A percentile compares a stretch with the other conserved stretches of the same genome.
phyloP scores from a whole-genome alignment of 2,113 vertebrate genomes.

The Sitta europaea region DNA sequence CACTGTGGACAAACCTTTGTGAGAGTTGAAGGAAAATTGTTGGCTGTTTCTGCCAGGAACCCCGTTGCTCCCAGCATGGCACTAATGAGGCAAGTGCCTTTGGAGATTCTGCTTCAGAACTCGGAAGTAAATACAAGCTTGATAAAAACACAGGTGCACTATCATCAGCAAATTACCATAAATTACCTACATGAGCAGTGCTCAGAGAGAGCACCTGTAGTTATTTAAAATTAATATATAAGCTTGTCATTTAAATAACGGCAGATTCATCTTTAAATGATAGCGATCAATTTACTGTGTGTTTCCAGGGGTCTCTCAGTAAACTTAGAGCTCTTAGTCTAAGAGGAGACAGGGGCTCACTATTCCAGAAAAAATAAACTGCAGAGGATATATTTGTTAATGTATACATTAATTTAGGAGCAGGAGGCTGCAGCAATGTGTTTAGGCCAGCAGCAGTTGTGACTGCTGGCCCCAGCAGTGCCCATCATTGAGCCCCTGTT shows the following conservation, averaged over 20 bases:
- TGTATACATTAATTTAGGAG: neutral
- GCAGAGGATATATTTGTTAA: neutral
- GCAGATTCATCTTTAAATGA: neutral
- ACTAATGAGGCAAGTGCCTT: conserved; percentile 57
- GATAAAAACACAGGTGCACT: conserved; percentile 58
- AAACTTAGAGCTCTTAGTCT: neutral
- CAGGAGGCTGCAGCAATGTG: neutral
- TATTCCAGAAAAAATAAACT: neutral
- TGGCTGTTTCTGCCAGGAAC: conserved; percentile 33
- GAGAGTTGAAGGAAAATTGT: neutral
- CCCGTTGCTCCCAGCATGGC: conserved; percentile 41
- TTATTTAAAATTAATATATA: conserved; percentile 31
- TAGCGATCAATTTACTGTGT: neutral
- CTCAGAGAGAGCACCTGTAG: conserved; percentile 42
- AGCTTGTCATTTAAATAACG: neutral
- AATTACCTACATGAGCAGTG: conserved; percentile 14
- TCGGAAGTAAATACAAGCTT: conserved; percentile 60
- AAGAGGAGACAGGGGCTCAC: neutral
- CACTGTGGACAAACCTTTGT: conserved; percentile 1
- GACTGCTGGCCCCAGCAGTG: neutral
- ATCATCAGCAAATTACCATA: conserved; percentile 42
- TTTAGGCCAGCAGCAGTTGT: neutral
- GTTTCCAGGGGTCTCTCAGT: neutral
- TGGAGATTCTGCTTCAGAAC: conserved; percentile 60
- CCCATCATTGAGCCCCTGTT: rapidly evolving